Evolutionary conservation across 2,113 vertebrate genomes (phyloP), one percentile per base, ranked within the genome.

Genomic region (Mus pahari): DNA sequence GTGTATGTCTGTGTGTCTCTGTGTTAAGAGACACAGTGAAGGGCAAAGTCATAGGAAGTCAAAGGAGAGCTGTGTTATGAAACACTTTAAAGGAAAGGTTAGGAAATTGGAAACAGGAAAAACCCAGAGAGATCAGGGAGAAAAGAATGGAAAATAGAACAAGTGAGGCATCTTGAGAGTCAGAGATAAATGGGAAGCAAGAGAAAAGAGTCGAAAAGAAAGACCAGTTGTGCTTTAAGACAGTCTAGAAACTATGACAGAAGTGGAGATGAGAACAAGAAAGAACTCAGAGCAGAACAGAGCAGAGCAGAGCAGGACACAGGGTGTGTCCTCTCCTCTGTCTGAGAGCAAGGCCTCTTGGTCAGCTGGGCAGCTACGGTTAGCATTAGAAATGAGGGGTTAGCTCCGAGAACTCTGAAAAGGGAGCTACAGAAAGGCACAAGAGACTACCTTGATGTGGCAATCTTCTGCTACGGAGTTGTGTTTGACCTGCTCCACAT

Each of bases 371-470:
- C 86, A 86, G 62, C 26, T n/a, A 58, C 31, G 60, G 93, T 97
- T 98, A 98, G 97, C 93, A 82, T 26, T 4, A 92, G 79, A 92
- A 83, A 97, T 89, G 97, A 97, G 97, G 96, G 96, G 96, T 97
- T 94, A 98, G 98, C 95, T 98, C 97, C 95, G 94, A 97, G 98
- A 98, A 96, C 97, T 96, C 97, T 95, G 92, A 97, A 95, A 98
- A 97, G 81, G 94, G 97, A 97, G 97, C 96, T 92, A 74, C 96
- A 97, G 68, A 98, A 98, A 90, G 58, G 55, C 91, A 33, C 64
- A 97, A 98, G 96, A 98, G 98, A 99, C 99, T 99, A 99, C 99
- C 99, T 99, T 99, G 98, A 73, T 97, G 99, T 98, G 99, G 99
- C 98, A 98, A 99, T 99, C 99, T 99, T 99, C 99, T 97, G 99